phyloP scores from a whole-genome alignment of 2,888 invertebrate genomes.

The Erynnis tages region DNA sequence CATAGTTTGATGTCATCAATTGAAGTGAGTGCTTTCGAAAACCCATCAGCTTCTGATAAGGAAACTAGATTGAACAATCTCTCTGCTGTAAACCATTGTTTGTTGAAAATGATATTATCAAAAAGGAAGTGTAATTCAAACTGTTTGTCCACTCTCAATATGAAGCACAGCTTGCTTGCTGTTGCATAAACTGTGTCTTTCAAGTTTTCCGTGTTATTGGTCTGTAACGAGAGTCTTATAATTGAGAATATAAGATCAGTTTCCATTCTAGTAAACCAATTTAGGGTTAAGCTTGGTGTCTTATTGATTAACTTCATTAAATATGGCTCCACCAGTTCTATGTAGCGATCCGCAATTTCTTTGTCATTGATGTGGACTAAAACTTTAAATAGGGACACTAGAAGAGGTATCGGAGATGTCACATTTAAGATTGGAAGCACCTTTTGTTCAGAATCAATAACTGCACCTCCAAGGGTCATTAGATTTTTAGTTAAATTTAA shows the following conservation, averaged over 20 bases:
- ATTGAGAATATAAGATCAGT: slow-evolving; percentile 77
- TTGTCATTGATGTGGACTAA: slow-evolving; percentile 52
- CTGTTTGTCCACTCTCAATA: slow-evolving; percentile 82
- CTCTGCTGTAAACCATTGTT: slow-evolving; percentile 81
- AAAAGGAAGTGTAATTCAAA: slow-evolving; percentile 81
- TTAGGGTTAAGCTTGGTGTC: slow-evolving; percentile 68
- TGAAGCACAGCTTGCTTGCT: slow-evolving; percentile 82
- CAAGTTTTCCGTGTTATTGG: slow-evolving; percentile 59
- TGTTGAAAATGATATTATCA: slow-evolving; percentile 82
- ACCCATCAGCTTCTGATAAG: slow-evolving; percentile 64
- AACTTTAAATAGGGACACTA: slow-evolving; percentile 63
- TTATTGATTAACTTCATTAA: slow-evolving; percentile 57
- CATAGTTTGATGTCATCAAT: slow-evolving; percentile 66
- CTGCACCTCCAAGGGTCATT: slow-evolving; percentile 53
- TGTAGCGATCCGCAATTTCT: slow-evolving; percentile 58
- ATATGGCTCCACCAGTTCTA: slow-evolving; percentile 65
- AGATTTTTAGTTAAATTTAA: slow-evolving; percentile 60
- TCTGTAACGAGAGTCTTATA: slow-evolving; percentile 62
- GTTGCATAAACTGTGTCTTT: slow-evolving; percentile 79
- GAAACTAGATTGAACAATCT: slow-evolving; percentile 78
- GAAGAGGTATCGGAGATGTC: slow-evolving; percentile 62
- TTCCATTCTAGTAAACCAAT: slow-evolving; percentile 85
- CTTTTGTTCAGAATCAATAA: slow-evolving; percentile 58
- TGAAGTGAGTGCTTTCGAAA: slow-evolving; percentile 59
- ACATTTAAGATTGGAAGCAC: slow-evolving; percentile 62